Evolutionary conservation across 2,888 invertebrate genomes (phyloP).

Genomic region (Folsomia candida): DNA sequence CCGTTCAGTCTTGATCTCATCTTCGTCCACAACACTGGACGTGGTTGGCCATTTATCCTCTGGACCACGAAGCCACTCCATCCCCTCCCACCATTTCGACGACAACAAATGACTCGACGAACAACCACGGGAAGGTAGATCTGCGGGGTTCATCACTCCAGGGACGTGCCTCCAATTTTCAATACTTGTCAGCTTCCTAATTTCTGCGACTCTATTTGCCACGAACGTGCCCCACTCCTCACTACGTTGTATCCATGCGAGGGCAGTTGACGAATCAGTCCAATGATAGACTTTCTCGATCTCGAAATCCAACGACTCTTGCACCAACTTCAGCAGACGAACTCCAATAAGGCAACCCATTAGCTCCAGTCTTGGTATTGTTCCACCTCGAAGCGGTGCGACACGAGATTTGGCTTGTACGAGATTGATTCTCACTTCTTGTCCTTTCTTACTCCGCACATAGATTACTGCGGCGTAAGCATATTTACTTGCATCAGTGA

Average conservation of each 20-base stretch:
- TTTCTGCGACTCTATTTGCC: neutral
- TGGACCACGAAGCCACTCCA: neutral
- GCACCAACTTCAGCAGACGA: too few species aligned
- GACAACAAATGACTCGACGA: neutral
- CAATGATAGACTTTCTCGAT: too few species aligned
- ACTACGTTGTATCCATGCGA: conserved; percentile 8
- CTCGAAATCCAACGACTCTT: too few species aligned
- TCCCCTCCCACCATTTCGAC: neutral
- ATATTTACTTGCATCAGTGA: too few species aligned
- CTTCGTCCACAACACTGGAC: neutral
- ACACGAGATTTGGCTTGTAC: too few species aligned
- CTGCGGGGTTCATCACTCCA: neutral
- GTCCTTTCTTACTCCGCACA: too few species aligned
- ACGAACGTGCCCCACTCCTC: conserved; percentile 28
- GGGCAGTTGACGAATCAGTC: too few species aligned
- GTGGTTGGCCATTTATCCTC: neutral
- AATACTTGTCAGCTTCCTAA: neutral
- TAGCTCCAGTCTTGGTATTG: too few species aligned
- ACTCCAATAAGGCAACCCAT: too few species aligned
- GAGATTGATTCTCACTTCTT: too few species aligned
- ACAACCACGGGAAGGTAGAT: neutral
- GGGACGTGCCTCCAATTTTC: neutral
- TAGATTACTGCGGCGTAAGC: too few species aligned
- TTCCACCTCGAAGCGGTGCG: too few species aligned
- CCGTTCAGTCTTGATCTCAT: neutral